Evolutionary conservation across 2,888 invertebrate species (phyloP).

Genomic region (Oeneis ivallda): DNA sequence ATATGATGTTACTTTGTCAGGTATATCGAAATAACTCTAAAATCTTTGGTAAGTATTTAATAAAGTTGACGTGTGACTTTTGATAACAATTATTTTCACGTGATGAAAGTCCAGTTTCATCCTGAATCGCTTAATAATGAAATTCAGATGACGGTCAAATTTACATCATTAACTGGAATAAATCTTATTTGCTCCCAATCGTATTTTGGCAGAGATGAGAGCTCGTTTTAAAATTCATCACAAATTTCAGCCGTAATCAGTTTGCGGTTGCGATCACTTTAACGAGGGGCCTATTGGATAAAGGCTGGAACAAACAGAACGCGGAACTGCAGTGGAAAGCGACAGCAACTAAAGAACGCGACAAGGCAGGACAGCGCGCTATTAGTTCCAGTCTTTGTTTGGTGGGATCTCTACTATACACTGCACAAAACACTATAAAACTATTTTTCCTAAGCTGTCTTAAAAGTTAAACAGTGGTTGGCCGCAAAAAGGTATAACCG

Average conservation of each 20-base stretch:
- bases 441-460: too few species aligned
- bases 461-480: too few species aligned
- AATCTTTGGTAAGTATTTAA: not conserved
- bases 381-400: too few species aligned
- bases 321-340: too few species aligned
- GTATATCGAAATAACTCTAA: too few species aligned
- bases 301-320: too few species aligned
- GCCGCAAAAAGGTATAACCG: too few species aligned
- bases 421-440: too few species aligned
- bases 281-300: not conserved
- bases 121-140: slow-evolving; percentile 10
- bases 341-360: too few species aligned
- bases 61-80: not conserved
- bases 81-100: not conserved
- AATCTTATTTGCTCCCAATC: slow-evolving; percentile 17
- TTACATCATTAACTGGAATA: slow-evolving; percentile 21
- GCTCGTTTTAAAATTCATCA: slow-evolving; percentile 14
- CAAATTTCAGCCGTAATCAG: slow-evolving; percentile 12
- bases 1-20: too few species aligned
- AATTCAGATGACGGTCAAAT: slow-evolving; percentile 20
- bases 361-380: too few species aligned
- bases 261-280: slow-evolving; percentile 14
- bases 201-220: slow-evolving; percentile 1
- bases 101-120: slow-evolving; percentile 5
- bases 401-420: too few species aligned